Evolutionary conservation across 2,113 vertebrate genomes (phyloP).

Genomic region (Isurus oxyrinchus): DNA sequence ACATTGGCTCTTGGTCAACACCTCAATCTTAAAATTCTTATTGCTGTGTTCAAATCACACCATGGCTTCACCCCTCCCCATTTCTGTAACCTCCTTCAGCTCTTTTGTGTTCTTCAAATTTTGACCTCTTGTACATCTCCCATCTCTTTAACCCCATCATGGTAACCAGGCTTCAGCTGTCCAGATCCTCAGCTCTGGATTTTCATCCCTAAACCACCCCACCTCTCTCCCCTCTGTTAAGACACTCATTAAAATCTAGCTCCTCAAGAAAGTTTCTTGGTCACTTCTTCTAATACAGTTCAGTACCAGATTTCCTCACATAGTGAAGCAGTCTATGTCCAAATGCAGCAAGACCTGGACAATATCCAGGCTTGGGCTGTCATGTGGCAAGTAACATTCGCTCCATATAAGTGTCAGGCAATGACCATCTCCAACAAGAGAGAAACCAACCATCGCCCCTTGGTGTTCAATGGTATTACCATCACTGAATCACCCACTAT

Average conservation of each 20-base stretch:
- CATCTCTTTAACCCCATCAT: not conserved
- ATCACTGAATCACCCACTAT: no score
- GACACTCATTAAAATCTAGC: not conserved
- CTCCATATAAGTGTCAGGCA: no score
- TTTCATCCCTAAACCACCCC: not conserved
- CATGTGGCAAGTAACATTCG: no score
- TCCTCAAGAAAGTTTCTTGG: not conserved
- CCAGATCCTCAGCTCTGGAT: not conserved
- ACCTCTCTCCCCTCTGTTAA: not conserved
- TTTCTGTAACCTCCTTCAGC: not conserved
- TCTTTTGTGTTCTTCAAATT: not conserved
- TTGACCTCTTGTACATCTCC: not conserved
- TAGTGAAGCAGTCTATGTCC: no score
- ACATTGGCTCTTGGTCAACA: no score
- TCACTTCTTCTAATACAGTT: not conserved
- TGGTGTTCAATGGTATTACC: no score
- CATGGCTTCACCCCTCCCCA: not conserved
- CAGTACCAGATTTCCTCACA: not conserved
- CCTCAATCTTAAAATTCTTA: not conserved
- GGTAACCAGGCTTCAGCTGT: not conserved
- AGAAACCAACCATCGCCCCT: no score
- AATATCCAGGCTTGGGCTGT: no score
- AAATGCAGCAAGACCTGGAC: no score
- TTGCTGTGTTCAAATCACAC: not conserved
- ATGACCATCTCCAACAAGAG: no score